phyloP scores from a whole-genome alignment of 64 coral and sea anemone genomes.

The Dendrophyllia cribrosa region DNA sequence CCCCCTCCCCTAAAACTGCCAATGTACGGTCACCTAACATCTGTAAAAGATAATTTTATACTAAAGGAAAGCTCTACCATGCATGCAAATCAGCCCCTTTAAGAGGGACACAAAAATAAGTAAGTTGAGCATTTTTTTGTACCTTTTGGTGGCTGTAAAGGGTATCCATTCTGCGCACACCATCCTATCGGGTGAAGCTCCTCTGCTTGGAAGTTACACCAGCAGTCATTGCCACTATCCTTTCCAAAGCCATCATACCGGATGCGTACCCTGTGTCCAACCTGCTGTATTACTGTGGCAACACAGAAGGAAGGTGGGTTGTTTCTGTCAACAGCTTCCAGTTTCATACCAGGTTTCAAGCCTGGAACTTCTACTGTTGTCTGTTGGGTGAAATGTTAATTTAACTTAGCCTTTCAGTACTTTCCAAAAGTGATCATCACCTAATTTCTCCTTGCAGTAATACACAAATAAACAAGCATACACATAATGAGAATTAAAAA shows the following conservation, averaged over 20 bases:
- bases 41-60: no score
- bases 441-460: no score
- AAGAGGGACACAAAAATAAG: no score
- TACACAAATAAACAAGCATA: no score
- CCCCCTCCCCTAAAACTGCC: no score
- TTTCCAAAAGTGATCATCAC: no score
- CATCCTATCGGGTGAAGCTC: slow-evolving; percentile 99
- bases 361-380: slow-evolving; percentile 90
- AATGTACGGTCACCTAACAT: no score
- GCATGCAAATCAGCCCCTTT: no score
- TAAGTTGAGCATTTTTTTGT: neutral
- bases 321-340: slow-evolving; percentile 98
- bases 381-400: slow-evolving; percentile 7
- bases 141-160: slow-evolving; percentile 96
- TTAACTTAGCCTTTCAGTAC: no score
- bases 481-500: no score
- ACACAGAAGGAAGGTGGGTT: slow-evolving; percentile 98
- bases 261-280: slow-evolving; percentile 94
- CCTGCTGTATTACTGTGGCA: slow-evolving; percentile 90
- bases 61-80: no score
- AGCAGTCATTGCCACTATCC: slow-evolving; percentile 91
- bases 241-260: slow-evolving; percentile 97
- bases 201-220: slow-evolving; percentile 99
- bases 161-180: slow-evolving; percentile 99
- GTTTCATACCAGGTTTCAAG: slow-evolving; percentile 98